Percentiles rank a stretch among this genome's conserved stretches.
These are phyloP conservation scores for Macrostomum lignano DNA, from an alignment of 1,140 invertebrate genomes.

Conservation along the genomic window DNA sequence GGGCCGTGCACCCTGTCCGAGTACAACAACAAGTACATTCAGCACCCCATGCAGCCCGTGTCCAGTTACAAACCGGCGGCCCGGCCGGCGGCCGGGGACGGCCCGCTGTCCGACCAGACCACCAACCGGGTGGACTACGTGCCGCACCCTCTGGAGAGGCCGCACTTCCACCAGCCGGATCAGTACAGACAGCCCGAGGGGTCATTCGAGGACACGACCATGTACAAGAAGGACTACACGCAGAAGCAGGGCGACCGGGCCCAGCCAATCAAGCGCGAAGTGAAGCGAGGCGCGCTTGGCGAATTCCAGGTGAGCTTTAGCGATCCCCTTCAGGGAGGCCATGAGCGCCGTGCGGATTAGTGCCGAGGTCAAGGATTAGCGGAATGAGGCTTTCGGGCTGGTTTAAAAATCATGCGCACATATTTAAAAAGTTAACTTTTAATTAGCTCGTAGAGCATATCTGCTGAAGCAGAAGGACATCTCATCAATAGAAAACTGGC, in stretches of 20 bases:
- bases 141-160: slow-evolving; percentile 14
- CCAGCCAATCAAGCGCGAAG: slow-evolving; percentile 15
- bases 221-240: slow-evolving; percentile 24
- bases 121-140: slow-evolving; percentile 23
- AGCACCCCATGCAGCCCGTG: slow-evolving; percentile 11
- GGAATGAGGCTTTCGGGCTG: no score
- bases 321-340: no score
- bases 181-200: slow-evolving; percentile 17
- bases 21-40: slow-evolving; percentile 17
- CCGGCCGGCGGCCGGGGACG: slow-evolving; percentile 10
- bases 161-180: slow-evolving; percentile 13
- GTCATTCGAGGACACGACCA: slow-evolving; percentile 19
- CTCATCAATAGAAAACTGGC: no score
- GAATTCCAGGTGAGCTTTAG: slow-evolving; percentile 28
- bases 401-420: no score
- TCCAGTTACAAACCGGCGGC: slow-evolving; percentile 13
- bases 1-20: slow-evolving; percentile 15
- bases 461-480: no score
- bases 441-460: no score
- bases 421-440: no score
- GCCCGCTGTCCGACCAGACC: slow-evolving; percentile 14
- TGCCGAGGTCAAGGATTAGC: no score
- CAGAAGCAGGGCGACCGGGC: slow-evolving; percentile 15
- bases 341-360: no score
- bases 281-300: slow-evolving; percentile 11